Evolutionary conservation across 2,797 vertebrate species (phyloP), one percentile per base, ranked within the genome.

Genomic region (Anabas testudineus): DNA sequence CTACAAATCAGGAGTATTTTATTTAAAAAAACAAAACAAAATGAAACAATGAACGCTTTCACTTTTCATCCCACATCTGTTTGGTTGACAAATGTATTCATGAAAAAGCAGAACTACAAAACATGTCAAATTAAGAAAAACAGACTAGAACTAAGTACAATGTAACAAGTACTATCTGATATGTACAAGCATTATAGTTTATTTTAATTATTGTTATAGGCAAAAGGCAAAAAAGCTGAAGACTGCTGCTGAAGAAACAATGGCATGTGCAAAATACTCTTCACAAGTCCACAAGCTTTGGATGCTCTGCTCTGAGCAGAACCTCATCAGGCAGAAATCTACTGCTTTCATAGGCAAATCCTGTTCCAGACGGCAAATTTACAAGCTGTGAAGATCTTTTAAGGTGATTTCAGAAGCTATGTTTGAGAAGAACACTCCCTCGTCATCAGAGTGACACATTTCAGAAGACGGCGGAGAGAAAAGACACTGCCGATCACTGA

Each of bases 51-150:
- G 85, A 90, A 90, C 85, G 92, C 82, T 78, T 93, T 74, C 81
- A 91, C 86, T 88, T 89, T 86, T 87, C 88, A 88, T 88, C 84
- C 79, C 75, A 92, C 89, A 86, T 91, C 83, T 83, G 87, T 89
- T 91, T 89, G 82, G 91, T 82, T 80, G 83, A 93, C 91, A 92
- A 84, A 93, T 68, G 67, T 79, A 91, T 91, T 91, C 75, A 94
- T 93, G 91, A 94, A 94, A 94, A 94, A 92, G 91, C 92, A 85
- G 82, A 83, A 91, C 92, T 94, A 94, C 89, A 94, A 95, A 94
- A 94, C 87, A 91, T 90, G 81, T 92, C 67, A 88, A 93, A 93
- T 89, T 65, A 90, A 88, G 82, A 88, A 74, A 83, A 85, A 78
- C n/a, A 61, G 56, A 71, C 16, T 21, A 71, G 3, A 69, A 79